phyloP scores from a whole-genome alignment of 2,113 vertebrate species.

The Callorhinus ursinus region DNA sequence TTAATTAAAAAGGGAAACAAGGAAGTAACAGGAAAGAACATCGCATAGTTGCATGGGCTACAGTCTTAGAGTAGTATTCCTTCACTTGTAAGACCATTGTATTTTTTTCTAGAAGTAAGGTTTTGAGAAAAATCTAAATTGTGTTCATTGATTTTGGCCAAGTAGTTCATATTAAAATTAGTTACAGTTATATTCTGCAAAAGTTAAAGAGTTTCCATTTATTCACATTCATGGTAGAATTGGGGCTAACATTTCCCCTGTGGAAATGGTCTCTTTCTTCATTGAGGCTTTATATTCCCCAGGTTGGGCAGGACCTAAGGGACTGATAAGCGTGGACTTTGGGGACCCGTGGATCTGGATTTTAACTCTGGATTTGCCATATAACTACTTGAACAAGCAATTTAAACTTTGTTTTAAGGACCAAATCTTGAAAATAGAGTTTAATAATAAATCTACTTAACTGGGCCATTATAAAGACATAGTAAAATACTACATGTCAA shows the following conservation, averaged over 20 bases:
- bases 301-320: background rate
- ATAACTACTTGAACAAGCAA: background rate
- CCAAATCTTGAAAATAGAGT: background rate
- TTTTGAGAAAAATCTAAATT: background rate
- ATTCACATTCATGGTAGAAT: background rate
- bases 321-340: background rate
- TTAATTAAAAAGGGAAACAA: background rate
- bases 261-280: background rate
- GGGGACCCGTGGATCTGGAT: no score
- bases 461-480: background rate
- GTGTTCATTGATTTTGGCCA: background rate
- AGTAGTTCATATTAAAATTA: background rate
- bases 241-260: background rate
- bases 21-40: background rate
- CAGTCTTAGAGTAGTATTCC: fast-evolving
- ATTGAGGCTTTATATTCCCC: background rate
- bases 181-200: no score
- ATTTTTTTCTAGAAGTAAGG: background rate
- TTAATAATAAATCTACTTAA: background rate
- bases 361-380: background rate
- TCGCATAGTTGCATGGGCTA: fast-evolving
- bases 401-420: background rate
- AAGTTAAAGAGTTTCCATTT: background rate
- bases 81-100: background rate
- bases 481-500: fast-evolving